phyloP scores from a whole-genome alignment of 2,113 vertebrate genomes.

The Antennarius striatus region DNA sequence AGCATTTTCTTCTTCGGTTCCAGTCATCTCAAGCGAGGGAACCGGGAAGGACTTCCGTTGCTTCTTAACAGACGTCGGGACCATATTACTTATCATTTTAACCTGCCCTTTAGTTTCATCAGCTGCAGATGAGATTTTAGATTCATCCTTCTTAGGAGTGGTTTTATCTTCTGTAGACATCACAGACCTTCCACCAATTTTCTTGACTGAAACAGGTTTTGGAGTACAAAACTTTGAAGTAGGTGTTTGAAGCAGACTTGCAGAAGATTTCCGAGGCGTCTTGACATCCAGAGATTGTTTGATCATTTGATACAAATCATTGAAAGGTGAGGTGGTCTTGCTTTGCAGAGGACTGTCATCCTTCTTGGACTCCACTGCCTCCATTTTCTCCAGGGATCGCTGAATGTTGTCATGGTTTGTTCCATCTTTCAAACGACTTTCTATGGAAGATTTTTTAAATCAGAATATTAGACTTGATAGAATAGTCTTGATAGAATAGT shows the following conservation, averaged over 20 bases:
- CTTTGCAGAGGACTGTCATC: conserved; percentile 28
- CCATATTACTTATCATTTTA: background rate
- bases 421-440: conserved; percentile 76
- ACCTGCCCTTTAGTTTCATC: background rate
- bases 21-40: background rate
- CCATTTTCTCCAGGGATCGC: conserved; percentile 56
- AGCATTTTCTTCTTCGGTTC: background rate
- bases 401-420: conserved; percentile 64
- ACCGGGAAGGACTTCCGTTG: conserved; percentile 31
- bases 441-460: conserved; percentile 29
- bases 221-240: conserved; percentile 27
- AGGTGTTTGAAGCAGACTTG: conserved; percentile 49
- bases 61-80: conserved; percentile 61
- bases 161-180: conserved; percentile 7
- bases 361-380: conserved; percentile 50
- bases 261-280: conserved; percentile 63
- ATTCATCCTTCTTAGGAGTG: conserved; percentile 25
- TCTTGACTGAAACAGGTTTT: conserved; percentile 20
- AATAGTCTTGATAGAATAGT: background rate
- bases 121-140: background rate
- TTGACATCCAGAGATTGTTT: conserved; percentile 76
- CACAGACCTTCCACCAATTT: background rate
- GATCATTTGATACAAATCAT: conserved; percentile 83
- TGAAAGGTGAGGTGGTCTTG: conserved; percentile 81
- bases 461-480: background rate